These are phyloP conservation scores for Xenentodon cancila DNA, from an alignment of 2,797 vertebrate genomes.

Conservation along the genomic window DNA sequence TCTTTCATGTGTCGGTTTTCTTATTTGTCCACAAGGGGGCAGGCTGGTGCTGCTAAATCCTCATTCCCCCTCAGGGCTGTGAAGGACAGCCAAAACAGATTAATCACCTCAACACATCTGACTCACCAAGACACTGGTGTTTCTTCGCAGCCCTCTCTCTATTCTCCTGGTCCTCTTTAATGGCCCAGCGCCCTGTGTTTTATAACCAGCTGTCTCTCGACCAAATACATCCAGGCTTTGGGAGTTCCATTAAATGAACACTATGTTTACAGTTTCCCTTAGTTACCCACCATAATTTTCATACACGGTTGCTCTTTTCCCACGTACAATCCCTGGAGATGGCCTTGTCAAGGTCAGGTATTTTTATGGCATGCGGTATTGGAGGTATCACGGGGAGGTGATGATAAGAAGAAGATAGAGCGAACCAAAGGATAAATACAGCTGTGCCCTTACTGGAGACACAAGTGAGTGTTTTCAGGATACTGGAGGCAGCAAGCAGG, in stretches of 20 bases:
- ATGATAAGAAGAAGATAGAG: slow-evolving; percentile 33
- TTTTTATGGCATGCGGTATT: slow-evolving; percentile 49
- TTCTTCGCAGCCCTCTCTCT: slow-evolving; percentile 57
- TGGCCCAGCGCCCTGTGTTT: slow-evolving; percentile 50
- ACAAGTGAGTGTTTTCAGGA: slow-evolving; percentile 26
- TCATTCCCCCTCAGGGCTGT: slow-evolving; percentile 31
- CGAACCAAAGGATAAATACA: slow-evolving; percentile 33
- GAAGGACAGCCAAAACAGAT: slow-evolving; percentile 71
- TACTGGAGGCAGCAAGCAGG: slow-evolving; percentile 18
- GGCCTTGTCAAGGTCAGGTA: slow-evolving; percentile 67
- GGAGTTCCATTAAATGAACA: slow-evolving; percentile 54
- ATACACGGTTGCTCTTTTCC: slow-evolving; percentile 7
- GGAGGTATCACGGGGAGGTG: slow-evolving; percentile 38
- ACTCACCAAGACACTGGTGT: slow-evolving; percentile 71
- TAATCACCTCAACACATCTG: slow-evolving; percentile 75
- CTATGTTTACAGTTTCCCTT: slow-evolving; percentile 69
- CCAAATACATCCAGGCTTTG: slow-evolving; percentile 48
- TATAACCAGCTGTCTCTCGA: slow-evolving; percentile 55
- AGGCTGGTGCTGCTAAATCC: slow-evolving; percentile 23
- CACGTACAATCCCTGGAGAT: slow-evolving; percentile 51
- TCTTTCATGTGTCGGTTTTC: not conserved
- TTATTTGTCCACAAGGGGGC: slow-evolving; percentile 56
- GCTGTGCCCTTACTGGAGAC: slow-evolving; percentile 26
- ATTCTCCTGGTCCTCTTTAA: slow-evolving; percentile 51
- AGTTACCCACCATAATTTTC: slow-evolving; percentile 51